These are phyloP conservation scores for Pterois miles DNA, from an alignment of 2,797 vertebrate genomes.

Conservation along the genomic window DNA sequence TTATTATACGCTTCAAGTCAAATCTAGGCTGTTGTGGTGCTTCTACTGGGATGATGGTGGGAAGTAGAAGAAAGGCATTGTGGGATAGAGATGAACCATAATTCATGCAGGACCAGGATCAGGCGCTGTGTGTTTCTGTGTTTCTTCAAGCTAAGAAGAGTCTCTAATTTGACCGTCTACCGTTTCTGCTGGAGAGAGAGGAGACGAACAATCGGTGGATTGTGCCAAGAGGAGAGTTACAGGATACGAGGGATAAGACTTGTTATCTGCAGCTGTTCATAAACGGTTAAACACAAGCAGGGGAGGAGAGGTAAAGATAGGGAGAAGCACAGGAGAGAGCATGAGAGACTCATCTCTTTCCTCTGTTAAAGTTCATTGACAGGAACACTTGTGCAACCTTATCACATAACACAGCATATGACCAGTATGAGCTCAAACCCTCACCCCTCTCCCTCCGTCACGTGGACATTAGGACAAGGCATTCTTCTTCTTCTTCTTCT, in stretches of 20 bases:
- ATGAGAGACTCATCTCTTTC: constrained; percentile 26
- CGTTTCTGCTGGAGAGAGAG: constrained; percentile 35
- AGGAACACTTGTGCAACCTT: constrained; percentile 68
- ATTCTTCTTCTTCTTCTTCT: constrained; percentile 19
- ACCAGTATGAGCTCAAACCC: constrained; percentile 40
- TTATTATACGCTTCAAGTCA: constrained; percentile 10
- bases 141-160: constrained; percentile 25
- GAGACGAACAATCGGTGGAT: constrained; percentile 55
- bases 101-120: constrained; percentile 19
- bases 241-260: constrained; percentile 23
- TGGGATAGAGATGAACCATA: constrained; percentile 18
- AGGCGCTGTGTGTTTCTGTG: constrained; percentile 10
- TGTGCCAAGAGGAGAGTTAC: constrained; percentile 34
- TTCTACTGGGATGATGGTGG: constrained; percentile 3
- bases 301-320: constrained; percentile 8
- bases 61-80: constrained; percentile 2
- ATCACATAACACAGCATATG: constrained; percentile 71
- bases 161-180: constrained; percentile 56
- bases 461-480: constrained; percentile 39
- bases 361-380: constrained; percentile 59
- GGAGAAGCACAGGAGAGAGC: constrained; percentile 4
- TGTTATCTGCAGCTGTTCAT: constrained; percentile 65
- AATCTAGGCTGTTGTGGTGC: constrained; percentile 1
- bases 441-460: constrained; percentile 45
- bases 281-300: constrained; percentile 20